phyloP scores from a whole-genome alignment of 2,797 vertebrate genomes.

The Semotilus atromaculatus region DNA sequence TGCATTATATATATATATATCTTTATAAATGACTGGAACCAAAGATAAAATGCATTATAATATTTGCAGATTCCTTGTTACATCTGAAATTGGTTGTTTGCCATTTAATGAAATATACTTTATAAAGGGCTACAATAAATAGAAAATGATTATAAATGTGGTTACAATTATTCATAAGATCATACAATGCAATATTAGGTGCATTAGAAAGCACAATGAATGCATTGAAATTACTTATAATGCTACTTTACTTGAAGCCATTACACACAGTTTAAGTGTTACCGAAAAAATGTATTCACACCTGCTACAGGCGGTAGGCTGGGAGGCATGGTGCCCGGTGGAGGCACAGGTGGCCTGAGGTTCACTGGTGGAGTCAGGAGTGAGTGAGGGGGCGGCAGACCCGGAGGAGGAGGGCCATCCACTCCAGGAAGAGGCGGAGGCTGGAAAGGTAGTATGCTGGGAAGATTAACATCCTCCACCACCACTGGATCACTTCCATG shows the following conservation, averaged over 20 bases:
- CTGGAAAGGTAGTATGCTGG: constrained; percentile 94
- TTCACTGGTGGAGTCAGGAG: constrained; percentile 91
- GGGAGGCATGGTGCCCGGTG: constrained; percentile 90
- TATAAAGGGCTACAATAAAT: neutral
- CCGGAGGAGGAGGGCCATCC: constrained; percentile 89
- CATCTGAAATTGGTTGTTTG: neutral
- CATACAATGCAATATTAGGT: neutral
- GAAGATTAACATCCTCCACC: constrained; percentile 96
- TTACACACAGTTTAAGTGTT: too few relatives aligned
- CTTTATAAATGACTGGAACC: neutral
- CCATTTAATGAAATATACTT: neutral
- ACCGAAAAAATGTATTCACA: constrained; percentile 60
- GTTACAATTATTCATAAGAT: neutral
- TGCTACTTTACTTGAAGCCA: too few relatives aligned
- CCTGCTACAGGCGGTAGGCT: constrained; percentile 95
- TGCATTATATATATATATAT: too few relatives aligned
- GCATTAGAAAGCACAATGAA: neutral
- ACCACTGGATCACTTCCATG: constrained; percentile 97
- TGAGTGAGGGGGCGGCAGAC: constrained; percentile 90
- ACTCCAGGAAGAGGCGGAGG: constrained; percentile 91
- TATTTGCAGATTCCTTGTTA: neutral
- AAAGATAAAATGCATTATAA: neutral
- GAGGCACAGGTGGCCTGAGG: constrained; percentile 91
- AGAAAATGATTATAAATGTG: neutral
- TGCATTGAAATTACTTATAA: neutral